Conservation (phyloP, 2,113 vertebrate species). For the Ameiurus melas region DNA sequence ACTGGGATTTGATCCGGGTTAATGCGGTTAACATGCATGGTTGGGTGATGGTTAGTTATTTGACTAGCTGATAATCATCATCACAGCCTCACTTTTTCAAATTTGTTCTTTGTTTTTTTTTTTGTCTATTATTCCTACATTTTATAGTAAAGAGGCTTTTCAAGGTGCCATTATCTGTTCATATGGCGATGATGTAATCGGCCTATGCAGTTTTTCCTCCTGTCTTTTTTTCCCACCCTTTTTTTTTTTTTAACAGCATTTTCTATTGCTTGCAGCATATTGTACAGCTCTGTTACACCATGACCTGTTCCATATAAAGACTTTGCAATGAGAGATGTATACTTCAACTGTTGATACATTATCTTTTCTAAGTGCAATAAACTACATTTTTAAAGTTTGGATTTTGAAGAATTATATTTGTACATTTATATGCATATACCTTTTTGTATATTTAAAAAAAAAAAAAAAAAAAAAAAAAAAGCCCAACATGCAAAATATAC, state of each 20-base stretch:
- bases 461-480: not conserved
- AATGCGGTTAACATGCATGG: not conserved
- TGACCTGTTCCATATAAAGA: slow-evolving; percentile 35
- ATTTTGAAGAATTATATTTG: not conserved
- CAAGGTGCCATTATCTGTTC: not conserved
- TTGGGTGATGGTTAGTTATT: not conserved
- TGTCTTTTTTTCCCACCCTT: not conserved
- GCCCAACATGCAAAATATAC: not conserved
- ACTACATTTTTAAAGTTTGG: slow-evolving; percentile 55
- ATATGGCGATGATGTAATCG: not conserved
- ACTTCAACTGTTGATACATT: slow-evolving; percentile 37
- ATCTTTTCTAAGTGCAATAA: slow-evolving; percentile 62
- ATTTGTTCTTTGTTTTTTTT: not conserved
- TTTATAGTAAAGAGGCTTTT: not conserved
- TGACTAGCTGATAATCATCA: not conserved
- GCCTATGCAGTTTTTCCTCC: slow-evolving; percentile 49
- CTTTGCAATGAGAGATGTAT: slow-evolving; percentile 48
- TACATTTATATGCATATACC: not conserved
- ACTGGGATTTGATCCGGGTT: not conserved
- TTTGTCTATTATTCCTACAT: not conserved
- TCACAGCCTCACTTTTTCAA: not conserved
- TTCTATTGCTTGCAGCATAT: slow-evolving; percentile 12
- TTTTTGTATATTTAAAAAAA: no score
- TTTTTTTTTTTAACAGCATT: slow-evolving; percentile 32
- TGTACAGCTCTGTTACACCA: slow-evolving; percentile 44